Base-by-base conservation (phyloP, 1,140 invertebrate genomes). In the Metopolophium dirhodum region DNA sequence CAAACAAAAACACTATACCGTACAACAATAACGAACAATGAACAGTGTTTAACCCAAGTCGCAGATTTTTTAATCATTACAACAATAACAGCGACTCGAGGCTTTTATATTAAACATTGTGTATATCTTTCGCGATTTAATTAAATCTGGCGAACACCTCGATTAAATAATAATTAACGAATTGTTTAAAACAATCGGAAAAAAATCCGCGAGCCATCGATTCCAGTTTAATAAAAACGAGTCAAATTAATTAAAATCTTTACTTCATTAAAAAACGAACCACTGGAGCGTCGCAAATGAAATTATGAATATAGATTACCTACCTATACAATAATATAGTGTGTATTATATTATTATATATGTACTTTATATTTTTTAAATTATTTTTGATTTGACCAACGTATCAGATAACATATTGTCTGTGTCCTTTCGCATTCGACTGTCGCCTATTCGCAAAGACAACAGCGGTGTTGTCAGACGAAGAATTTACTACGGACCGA, bases 151-250 rank as follows among this genome's bases (percentile, higher is more conserved):
- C 86, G 51, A 49, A 87, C 47, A 49, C 45, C 86, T 87, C n/a
- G 86, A 87, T 87, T 87, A 87, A 87, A 87, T 87, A 85, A 85
- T 85, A 87, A 87, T 87, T 22, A 87, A 87, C 86, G 86, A 87
- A 87, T 87, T 49, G 45, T 87, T 87, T 35, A 30, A n/a, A 87
- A 87, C 86, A 87, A 87, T n/a, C 11, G 30, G 30, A 26, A 87
- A 87, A 87, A 87, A 45, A 45, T 47, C 45, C 30, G 26, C 45
- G 85, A 30, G 11, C 11, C 85, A 30, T 87, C 85, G 85, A 87
- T 87, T 87, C 30, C 14, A 41, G 45, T 87, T 86, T 45, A 49
- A 87, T n/a, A 47, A 87, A 87, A 87, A 47, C 45, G 26, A 87
- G 45, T 18, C 1, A 45, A 47, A 87, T 87, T 87, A 87, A 87